Evolutionary conservation across 2,888 invertebrate genomes (phyloP).

Genomic region (Agrilus cyanescens): DNA sequence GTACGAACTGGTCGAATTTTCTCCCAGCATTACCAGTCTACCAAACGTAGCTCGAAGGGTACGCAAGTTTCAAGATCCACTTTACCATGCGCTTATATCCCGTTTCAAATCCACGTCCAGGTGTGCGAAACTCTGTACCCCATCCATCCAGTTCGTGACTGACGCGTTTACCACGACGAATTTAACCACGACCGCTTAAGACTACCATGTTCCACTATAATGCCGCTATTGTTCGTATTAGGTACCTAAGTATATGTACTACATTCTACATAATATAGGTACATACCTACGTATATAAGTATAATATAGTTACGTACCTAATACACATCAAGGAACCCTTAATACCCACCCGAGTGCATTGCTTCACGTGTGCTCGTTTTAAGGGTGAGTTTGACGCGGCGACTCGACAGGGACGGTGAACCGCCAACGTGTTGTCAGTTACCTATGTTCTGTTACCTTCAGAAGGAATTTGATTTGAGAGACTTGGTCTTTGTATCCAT

Average conservation of each 20-base stretch:
- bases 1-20: too few relatives aligned
- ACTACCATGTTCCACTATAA: too few relatives aligned
- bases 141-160: neutral
- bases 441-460: too few relatives aligned
- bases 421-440: neutral
- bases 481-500: too few relatives aligned
- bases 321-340: neutral
- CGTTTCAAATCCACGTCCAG: conserved; percentile 19
- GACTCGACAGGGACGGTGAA: conserved; percentile 8
- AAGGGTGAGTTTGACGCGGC: conserved; percentile 19
- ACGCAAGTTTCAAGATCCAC: conserved; percentile 11
- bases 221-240: too few relatives aligned
- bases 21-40: too few relatives aligned
- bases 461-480: too few relatives aligned
- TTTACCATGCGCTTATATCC: conserved; percentile 15
- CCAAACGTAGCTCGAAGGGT: neutral
- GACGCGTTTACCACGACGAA: too few relatives aligned
- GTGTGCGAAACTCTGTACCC: conserved; percentile 20
- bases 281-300: neutral
- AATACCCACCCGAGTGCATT: conserved; percentile 8
- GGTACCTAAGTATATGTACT: neutral
- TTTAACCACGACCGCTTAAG: too few relatives aligned
- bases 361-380: conserved; percentile 19
- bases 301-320: conserved; percentile 1
- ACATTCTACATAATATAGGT: conserved; percentile 6